A percentile compares a stretch with the other conserved stretches of the same genome.
Evolutionary conservation across 2,113 vertebrate genomes (phyloP).

Genomic region (Ancistrus triradiatus): DNA sequence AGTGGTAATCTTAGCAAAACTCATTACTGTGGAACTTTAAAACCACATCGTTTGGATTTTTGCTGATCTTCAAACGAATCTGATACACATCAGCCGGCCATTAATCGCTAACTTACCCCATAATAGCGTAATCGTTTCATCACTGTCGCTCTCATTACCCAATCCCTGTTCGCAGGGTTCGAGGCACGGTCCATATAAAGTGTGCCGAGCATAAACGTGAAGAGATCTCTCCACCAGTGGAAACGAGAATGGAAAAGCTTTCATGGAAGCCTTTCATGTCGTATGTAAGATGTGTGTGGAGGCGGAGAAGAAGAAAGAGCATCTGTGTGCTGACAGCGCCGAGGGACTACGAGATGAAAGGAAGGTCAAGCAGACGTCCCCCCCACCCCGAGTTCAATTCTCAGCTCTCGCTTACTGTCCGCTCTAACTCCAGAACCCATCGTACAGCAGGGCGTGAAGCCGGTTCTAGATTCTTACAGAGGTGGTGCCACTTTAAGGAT

Average conservation of each 20-base stretch:
- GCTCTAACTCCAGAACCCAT: too few relatives aligned
- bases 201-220: conserved; percentile 5
- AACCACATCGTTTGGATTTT: too few relatives aligned
- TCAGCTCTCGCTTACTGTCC: too few relatives aligned
- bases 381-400: too few relatives aligned
- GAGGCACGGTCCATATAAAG: conserved; percentile 48
- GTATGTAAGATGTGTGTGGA: conserved; percentile 38
- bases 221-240: conserved; percentile 50
- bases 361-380: conserved; percentile 54
- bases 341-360: conserved; percentile 64
- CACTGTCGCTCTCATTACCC: conserved; percentile 5
- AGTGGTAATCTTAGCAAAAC: too few relatives aligned
- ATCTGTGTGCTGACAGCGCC: conserved; percentile 62
- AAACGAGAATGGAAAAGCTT: conserved; percentile 53
- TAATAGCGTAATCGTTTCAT: conserved; percentile 9
- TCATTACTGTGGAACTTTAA: too few relatives aligned
- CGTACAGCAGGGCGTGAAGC: too few relatives aligned
- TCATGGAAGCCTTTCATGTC: conserved; percentile 57
- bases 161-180: conserved; percentile 33
- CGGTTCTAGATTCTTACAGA: too few relatives aligned
- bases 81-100: conserved; percentile 2
- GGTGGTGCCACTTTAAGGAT: too few relatives aligned
- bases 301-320: conserved; percentile 56
- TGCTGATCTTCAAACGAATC: background rate
- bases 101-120: background rate